Percentiles rank a stretch among this genome's conserved stretches.
Conservation (phyloP, 2,113 vertebrate species). For the Lycocorax pyrrhopterus region DNA sequence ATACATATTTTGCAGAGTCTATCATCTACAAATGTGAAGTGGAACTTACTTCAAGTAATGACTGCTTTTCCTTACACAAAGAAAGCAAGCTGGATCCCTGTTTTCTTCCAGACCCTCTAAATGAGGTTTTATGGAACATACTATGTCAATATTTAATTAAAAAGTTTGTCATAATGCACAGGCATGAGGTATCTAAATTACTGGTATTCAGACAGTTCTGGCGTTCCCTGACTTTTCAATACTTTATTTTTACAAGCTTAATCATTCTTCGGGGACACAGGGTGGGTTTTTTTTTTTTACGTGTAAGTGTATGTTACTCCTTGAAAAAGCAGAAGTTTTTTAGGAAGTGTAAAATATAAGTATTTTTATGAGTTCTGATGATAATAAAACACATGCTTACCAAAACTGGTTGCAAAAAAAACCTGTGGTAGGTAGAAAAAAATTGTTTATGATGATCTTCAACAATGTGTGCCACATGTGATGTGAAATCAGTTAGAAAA, state of each 20-base stretch:
- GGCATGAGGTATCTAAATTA: background rate
- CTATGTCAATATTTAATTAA: background rate
- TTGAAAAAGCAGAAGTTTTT: background rate
- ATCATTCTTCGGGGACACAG: background rate
- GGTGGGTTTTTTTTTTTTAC: accelerated
- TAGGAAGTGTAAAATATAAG: background rate
- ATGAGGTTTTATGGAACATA: background rate
- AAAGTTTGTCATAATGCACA: background rate
- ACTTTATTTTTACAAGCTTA: background rate
- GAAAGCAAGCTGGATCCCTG: background rate
- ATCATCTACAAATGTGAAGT: background rate
- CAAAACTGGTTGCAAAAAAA: background rate
- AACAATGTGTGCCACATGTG: background rate
- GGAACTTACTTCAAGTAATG: background rate
- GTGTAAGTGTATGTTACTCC: background rate
- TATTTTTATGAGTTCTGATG: background rate
- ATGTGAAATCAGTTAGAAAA: background rate
- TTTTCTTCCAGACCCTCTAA: background rate
- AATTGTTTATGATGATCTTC: background rate
- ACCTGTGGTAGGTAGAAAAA: background rate
- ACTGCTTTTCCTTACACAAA: background rate
- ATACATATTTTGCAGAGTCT: background rate
- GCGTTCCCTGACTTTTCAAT: background rate
- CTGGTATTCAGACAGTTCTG: background rate
- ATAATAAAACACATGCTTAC: background rate